Conservation (phyloP, 2,113 vertebrate genomes). For the Gallinago media region DNA sequence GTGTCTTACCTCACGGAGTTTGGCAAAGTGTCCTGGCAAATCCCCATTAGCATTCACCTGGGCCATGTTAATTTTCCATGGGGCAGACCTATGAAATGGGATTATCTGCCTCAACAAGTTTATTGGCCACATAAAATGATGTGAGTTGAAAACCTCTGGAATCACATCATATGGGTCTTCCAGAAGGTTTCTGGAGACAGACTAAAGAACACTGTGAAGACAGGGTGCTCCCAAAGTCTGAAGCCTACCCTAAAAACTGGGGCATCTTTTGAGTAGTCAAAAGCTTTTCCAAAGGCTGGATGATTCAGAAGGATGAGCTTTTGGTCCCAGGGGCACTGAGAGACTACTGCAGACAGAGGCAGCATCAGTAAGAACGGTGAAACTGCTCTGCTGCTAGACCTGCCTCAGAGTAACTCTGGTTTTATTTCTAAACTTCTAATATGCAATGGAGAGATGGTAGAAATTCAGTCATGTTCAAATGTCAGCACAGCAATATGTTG, state of each 20-base stretch:
- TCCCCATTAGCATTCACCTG: background rate
- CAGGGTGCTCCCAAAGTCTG: background rate
- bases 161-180: background rate
- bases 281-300: background rate
- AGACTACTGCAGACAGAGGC: background rate
- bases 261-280: background rate
- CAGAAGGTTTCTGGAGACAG: background rate
- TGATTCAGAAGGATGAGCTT: background rate
- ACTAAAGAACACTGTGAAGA: background rate
- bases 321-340: background rate
- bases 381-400: background rate
- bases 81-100: background rate
- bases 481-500: constrained; percentile 2
- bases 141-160: background rate
- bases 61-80: background rate
- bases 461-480: background rate
- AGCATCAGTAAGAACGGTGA: fast-evolving
- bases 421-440: background rate
- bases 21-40: background rate
- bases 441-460: background rate
- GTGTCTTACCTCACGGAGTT: background rate
- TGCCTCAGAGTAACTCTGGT: background rate
- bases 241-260: background rate
- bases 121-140: background rate
- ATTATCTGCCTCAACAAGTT: background rate